Base-by-base conservation (phyloP, 30 jellyfish, hydroid and myxozoan species). In the Cassiopea andromeda region DNA sequence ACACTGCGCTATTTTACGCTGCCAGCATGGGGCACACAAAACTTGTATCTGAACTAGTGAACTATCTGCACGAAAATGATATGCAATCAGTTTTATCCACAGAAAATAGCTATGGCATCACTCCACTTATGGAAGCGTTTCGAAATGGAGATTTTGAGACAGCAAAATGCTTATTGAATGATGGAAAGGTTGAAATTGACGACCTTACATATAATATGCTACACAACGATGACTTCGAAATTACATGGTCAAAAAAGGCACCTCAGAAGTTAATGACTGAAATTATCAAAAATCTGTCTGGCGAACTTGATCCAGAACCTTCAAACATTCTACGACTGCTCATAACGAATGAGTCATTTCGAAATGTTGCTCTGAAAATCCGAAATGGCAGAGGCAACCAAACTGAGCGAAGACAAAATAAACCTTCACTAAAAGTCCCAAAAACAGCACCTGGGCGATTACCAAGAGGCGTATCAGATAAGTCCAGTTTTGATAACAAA, bases 51-150 rank as follows among this genome's bases (percentile, higher is more conserved):
- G 82, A 64, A 38, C 69, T 87, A 1, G 87, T 78, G 1, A 48
- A 44, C 1, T 60, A 61, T 6, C 50, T 87, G 18, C 70, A 78
- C 48, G 67, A 50, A 15, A 48, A 48, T 9, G 86, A 82, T 38
- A 77, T 87, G 94, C 90, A 78, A 72, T 77, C 81, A 9, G 75
- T 87, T 9, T 54, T 77, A 2, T 8, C 85, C 44, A 27, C 69
- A 77, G 68, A 81, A 68, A 78, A 87, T n/a, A 46, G 69, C n/a
- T 60, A 44, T 19, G 90, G 90, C 1, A 2, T 78, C 8, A 27
- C 90, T 59, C 94, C 94, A 7, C 72, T 87, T 66, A 77, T 73
- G 75, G 94, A 77, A 61, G 90, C 94, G 16, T 87, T 87, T 58
- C 78, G 80, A 58, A 78, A 48, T 27, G 94, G 90, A 49, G 13